Percentiles rank a stretch among this genome's conserved stretches.
Evolutionary conservation across 1,140 invertebrate genomes (phyloP).

Genomic region (Conus ventricosus): DNA sequence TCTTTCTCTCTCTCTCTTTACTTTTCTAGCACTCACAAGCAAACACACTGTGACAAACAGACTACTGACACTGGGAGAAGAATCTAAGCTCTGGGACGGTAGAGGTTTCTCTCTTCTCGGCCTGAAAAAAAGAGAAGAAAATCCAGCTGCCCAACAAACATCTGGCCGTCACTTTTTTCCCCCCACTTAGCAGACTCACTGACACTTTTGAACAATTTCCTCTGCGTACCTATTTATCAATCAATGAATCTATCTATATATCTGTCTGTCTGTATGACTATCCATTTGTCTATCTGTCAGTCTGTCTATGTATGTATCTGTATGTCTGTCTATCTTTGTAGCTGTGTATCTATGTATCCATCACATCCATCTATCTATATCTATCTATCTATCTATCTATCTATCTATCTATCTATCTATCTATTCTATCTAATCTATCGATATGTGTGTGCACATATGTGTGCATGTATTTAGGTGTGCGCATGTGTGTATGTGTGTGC

Average conservation of each 20-base stretch:
- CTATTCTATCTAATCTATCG: neutral
- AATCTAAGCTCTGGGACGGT: neutral
- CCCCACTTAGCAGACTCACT: no score
- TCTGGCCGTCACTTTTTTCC: neutral
- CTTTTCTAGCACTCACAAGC: neutral
- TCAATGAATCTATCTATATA: no score
- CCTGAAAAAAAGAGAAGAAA: neutral
- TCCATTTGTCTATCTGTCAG: no score
- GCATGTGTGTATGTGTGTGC: no score
- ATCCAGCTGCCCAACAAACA: neutral
- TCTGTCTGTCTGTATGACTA: no score
- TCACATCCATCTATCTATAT: no score
- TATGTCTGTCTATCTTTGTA: neutral
- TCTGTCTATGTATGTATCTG: neutral
- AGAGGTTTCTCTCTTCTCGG: neutral
- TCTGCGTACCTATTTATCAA: no score
- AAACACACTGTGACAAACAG: neutral
- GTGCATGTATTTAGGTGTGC: no score
- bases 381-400: no score
- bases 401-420: neutral
- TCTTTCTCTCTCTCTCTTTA: neutral
- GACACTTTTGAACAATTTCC: no score
- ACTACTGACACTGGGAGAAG: neutral
- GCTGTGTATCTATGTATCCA: neutral
- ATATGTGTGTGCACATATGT: neutral